A percentile compares a stretch with the other conserved stretches of the same genome.
These are phyloP conservation scores for Montipora sp. DNA, from an alignment of 64 coral and sea anemone species.

Conservation along the genomic window DNA sequence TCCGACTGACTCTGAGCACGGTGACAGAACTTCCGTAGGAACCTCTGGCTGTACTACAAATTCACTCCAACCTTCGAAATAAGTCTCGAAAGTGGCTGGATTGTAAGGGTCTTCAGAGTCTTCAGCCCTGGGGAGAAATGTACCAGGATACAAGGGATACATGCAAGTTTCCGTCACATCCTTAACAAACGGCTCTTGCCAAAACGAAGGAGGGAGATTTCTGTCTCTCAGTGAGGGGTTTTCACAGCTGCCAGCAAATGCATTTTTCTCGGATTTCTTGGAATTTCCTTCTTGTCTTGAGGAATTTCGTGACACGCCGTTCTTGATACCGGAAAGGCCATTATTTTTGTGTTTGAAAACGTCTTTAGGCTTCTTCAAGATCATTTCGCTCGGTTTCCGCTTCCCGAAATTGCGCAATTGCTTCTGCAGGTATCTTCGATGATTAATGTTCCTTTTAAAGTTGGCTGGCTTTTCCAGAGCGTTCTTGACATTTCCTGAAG, in stretches of 20 bases:
- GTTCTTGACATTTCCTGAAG: slow-evolving; percentile 92
- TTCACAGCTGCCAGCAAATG: slow-evolving; percentile 31
- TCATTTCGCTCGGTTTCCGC: slow-evolving; percentile 68
- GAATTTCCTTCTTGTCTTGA: slow-evolving; percentile 66
- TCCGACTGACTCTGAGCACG: slow-evolving; percentile 47
- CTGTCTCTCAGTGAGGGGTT: slow-evolving; percentile 60
- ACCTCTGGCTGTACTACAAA: slow-evolving; percentile 37
- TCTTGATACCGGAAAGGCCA: background rate
- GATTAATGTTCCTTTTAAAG: slow-evolving; percentile 99
- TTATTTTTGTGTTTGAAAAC: slow-evolving; percentile 42
- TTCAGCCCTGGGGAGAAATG: slow-evolving; percentile 50
- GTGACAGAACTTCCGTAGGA: slow-evolving; percentile 53
- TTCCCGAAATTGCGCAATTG: slow-evolving; percentile 93
- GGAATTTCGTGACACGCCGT: slow-evolving; percentile 54
- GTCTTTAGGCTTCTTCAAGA: slow-evolving; percentile 68
- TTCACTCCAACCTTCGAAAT: slow-evolving; percentile 74
- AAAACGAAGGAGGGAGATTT: slow-evolving; percentile 70
- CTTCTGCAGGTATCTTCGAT: slow-evolving; percentile 95
- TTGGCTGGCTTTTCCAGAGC: slow-evolving; percentile 96
- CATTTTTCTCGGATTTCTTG: slow-evolving; percentile 46
- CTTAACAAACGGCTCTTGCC: slow-evolving; percentile 84
- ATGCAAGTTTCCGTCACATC: slow-evolving; percentile 48
- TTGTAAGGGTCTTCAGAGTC: slow-evolving; percentile 56
- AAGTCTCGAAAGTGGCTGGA: slow-evolving; percentile 24
- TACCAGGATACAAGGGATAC: slow-evolving; percentile 43